Percentiles rank a stretch among this genome's conserved stretches.
phyloP scores from a whole-genome alignment of 1,140 invertebrate genomes.

The Zaprionus ornatus region DNA sequence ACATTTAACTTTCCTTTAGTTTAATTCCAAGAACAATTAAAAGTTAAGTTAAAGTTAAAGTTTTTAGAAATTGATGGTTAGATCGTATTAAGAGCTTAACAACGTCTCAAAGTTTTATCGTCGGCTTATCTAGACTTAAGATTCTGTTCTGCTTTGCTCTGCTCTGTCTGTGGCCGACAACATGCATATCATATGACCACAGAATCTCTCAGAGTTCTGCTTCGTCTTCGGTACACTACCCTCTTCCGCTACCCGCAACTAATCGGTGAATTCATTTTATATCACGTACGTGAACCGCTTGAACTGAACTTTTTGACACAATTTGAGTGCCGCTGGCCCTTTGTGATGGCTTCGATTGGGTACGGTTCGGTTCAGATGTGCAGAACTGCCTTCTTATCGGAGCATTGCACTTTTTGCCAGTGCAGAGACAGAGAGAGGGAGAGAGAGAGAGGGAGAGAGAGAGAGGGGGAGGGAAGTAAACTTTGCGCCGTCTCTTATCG shows the following conservation, averaged over 20 bases:
- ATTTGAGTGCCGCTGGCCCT: slow-evolving; percentile 61
- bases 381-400: slow-evolving; percentile 61
- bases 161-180: neutral
- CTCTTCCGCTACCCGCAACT: slow-evolving; percentile 37
- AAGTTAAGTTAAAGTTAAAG: too few relatives aligned
- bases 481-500: neutral
- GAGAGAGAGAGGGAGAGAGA: neutral
- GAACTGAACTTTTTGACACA: slow-evolving; percentile 72
- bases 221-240: neutral
- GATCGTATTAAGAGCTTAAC: too few relatives aligned
- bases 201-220: slow-evolving; percentile 29
- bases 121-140: neutral
- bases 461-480: neutral
- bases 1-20: too few relatives aligned
- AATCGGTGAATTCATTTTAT: slow-evolving; percentile 57
- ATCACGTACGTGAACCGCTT: slow-evolving; percentile 60
- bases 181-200: slow-evolving; percentile 7
- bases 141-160: neutral
- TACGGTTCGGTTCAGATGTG: slow-evolving; percentile 28
- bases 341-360: slow-evolving; percentile 39
- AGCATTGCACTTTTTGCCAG: slow-evolving; percentile 70
- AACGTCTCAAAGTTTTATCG: too few relatives aligned
- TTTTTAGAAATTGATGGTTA: too few relatives aligned
- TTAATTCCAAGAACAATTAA: too few relatives aligned
- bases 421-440: slow-evolving; percentile 1